Evolutionary conservation across 2,888 invertebrate species (phyloP), one percentile per base, ranked within the genome.

Genomic region (Tipula unca): DNA sequence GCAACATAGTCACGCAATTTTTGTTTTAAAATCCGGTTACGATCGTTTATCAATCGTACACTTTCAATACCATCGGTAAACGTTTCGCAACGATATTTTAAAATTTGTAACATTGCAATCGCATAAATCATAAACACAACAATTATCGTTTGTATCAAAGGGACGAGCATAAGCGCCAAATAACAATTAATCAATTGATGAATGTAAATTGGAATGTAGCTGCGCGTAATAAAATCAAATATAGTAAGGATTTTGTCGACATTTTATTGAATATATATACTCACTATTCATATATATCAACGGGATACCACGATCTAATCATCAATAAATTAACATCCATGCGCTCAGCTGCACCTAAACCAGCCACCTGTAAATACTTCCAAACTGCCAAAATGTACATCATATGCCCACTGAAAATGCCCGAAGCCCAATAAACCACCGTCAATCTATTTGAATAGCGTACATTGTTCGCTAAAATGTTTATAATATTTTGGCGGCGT

Each of bases 71-170:
- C 14, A 29, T 36, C 36, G 17, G 84, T 39, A 4, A 84, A 6
- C 8, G 35, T 84, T 20, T 84, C 36, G 20, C 35, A 84, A 6
- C 84, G 84, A 84, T 35, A 39, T 36, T 84, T 84, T 84, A 84
- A 84, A 36, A 84, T 20, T 36, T 84, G 35, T 25, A 84, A 20
- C 14, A 84, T 39, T 10, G 39, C 84, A 2, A 84, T 84, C 13
- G 25, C 17, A 84, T 84, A 84, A 84, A 84, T 39, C 35, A 84
- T 84, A 1, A 39, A 39, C 1, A 20, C 13, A 20, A 20, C 36
- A 0, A 39, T 39, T 14, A 84, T 3, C 6, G 84, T 84, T 10
- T 13, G 13, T 14, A 84, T 20, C 0, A 35, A 6, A 2, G 84
- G 84, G 17, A 36, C 10, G 0, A 84, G 25, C 10, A n/a, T 14